phyloP scores from a whole-genome alignment of 2,797 vertebrate species.

The Pangasius mekongensis region DNA sequence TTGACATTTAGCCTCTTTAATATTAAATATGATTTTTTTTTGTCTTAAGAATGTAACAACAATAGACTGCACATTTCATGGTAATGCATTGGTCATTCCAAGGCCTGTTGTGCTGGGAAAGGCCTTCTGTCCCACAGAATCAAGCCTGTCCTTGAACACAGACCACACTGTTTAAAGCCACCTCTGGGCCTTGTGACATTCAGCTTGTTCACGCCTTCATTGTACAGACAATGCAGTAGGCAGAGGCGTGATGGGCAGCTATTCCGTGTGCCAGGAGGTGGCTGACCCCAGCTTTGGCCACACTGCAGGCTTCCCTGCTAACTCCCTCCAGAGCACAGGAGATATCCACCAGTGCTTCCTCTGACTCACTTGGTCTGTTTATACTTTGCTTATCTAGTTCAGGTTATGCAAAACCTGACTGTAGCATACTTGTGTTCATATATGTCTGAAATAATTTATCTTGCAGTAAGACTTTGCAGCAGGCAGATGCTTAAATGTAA shows the following conservation, averaged over 20 bases:
- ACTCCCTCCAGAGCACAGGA: slow-evolving; percentile 40
- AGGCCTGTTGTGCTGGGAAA: slow-evolving; percentile 52
- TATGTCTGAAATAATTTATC: not conserved
- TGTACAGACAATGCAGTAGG: slow-evolving; percentile 56
- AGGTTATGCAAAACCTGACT: not conserved
- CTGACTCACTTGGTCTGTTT: slow-evolving; percentile 33
- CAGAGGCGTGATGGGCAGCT: slow-evolving; percentile 50
- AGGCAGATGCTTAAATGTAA: not conserved
- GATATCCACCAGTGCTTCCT: slow-evolving; percentile 40
- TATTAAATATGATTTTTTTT: not conserved
- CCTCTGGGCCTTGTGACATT: slow-evolving; percentile 66
- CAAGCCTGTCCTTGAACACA: slow-evolving; percentile 64
- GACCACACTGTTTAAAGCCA: slow-evolving; percentile 62
- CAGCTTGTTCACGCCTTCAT: slow-evolving; percentile 65
- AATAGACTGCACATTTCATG: slow-evolving; percentile 44
- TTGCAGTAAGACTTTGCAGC: not conserved
- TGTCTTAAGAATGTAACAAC: slow-evolving; percentile 4
- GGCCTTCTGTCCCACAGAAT: slow-evolving; percentile 51
- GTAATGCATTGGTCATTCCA: slow-evolving; percentile 40
- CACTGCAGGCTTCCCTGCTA: slow-evolving; percentile 58
- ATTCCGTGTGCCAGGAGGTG: slow-evolving; percentile 59
- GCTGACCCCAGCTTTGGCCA: slow-evolving; percentile 58
- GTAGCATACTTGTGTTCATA: not conserved
- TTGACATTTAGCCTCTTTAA: not conserved
- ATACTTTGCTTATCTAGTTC: not conserved